phyloP scores from a whole-genome alignment of 92 coral and sea anemone species.

The Metridium senile region DNA sequence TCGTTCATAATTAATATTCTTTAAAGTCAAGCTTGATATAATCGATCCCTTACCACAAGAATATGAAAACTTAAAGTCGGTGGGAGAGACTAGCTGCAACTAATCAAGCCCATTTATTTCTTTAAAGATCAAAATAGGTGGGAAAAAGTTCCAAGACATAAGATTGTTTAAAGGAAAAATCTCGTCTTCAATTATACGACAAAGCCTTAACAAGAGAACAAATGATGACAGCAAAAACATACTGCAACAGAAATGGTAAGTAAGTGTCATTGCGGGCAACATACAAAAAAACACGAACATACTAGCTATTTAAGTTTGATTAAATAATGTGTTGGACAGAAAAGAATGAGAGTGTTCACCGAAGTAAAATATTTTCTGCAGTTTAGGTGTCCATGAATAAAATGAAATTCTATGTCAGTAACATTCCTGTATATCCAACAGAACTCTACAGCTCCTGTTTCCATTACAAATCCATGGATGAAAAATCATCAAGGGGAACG shows the following conservation, averaged over 20 bases:
- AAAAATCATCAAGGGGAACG: slow-evolving; percentile 3
- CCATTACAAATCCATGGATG: background rate
- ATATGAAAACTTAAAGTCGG: no score
- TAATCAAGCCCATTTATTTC: background rate
- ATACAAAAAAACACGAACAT: no score
- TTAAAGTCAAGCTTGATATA: no score
- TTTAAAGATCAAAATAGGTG: slow-evolving; percentile 21
- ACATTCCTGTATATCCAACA: background rate
- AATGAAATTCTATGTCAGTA: no score
- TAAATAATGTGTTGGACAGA: no score
- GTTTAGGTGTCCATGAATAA: no score
- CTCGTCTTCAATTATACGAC: slow-evolving; percentile 58
- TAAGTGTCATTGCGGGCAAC: no score
- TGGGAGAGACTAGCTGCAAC: background rate
- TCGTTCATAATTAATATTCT: no score
- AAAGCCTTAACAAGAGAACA: slow-evolving; percentile 26
- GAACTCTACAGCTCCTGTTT: slow-evolving; percentile 10
- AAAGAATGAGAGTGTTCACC: no score
- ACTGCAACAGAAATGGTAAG: slow-evolving; percentile 24
- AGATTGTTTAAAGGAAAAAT: slow-evolving; percentile 47
- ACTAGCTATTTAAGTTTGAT: no score
- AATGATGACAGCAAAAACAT: slow-evolving; percentile 15
- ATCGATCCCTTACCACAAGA: no score
- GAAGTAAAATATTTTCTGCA: no score
- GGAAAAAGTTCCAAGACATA: slow-evolving; percentile 7